These are phyloP conservation scores for Fissipunctia ypsillon DNA, from an alignment of 2,888 invertebrate species.

Conservation along the genomic window DNA sequence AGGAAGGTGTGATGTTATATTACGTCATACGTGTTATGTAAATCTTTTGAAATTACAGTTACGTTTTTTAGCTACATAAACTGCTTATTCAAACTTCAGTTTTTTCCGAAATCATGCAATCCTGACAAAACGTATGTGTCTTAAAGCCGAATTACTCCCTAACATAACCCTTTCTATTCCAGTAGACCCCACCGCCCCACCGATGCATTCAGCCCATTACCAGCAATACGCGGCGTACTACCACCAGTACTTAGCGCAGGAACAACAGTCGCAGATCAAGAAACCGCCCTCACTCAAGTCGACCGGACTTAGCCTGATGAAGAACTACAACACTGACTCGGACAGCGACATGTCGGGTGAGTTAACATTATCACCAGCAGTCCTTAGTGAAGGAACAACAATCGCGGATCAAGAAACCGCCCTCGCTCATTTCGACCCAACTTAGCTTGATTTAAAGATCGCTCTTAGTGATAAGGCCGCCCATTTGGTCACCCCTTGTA, in stretches of 20 bases:
- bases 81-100: not conserved
- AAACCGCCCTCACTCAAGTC: slow-evolving; percentile 72
- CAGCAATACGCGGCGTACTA: slow-evolving; percentile 77
- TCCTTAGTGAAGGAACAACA: slow-evolving; percentile 58
- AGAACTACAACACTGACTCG: slow-evolving; percentile 90
- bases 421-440: too few relatives aligned
- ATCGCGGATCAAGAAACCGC: not conserved
- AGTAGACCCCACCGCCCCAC: slow-evolving; percentile 55
- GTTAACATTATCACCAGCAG: slow-evolving; percentile 64
- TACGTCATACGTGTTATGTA: too few relatives aligned
- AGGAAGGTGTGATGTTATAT: too few relatives aligned
- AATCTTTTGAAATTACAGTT: not conserved
- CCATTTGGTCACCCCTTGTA: too few relatives aligned
- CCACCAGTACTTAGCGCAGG: slow-evolving; percentile 72
- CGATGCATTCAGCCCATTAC: slow-evolving; percentile 55
- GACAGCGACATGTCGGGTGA: slow-evolving; percentile 84
- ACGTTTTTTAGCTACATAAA: not conserved
- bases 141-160: not conserved
- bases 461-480: too few relatives aligned
- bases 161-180: slow-evolving; percentile 3
- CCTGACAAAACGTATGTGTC: not conserved
- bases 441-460: too few relatives aligned
- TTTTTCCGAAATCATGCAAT: not conserved
- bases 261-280: slow-evolving; percentile 49
- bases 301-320: slow-evolving; percentile 89